Evolutionary conservation across 1,140 invertebrate genomes (phyloP).

Genomic region (Nebria ingens): DNA sequence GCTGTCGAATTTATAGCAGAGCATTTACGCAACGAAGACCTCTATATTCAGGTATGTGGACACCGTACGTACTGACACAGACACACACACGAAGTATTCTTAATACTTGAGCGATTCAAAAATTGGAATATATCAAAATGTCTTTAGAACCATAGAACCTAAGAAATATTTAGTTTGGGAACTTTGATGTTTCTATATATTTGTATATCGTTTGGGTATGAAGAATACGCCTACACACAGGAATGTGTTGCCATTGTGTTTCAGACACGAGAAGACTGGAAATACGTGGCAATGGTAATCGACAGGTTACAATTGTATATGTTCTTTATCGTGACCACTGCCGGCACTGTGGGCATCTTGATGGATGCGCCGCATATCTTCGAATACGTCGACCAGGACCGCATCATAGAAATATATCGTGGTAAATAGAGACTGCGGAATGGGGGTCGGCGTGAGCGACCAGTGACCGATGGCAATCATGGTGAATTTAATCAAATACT

Average conservation of each 20-base stretch:
- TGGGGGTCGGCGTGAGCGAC: neutral
- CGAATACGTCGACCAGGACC: conserved; percentile 95
- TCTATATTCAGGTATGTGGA: conserved; percentile 84
- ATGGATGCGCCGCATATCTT: conserved; percentile 99
- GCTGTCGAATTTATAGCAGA: conserved; percentile 97
- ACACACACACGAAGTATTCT: conserved; percentile 7
- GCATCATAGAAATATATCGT: conserved; percentile 88
- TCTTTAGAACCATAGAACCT: no score
- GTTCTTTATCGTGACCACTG: conserved; percentile 95
- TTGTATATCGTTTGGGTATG: neutral
- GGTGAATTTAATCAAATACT: neutral
- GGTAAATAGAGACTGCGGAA: conserved; percentile 55
- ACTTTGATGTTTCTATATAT: neutral
- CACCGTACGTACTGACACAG: neutral
- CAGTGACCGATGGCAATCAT: conserved; percentile 4
- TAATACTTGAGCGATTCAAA: no score
- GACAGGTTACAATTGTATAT: conserved; percentile 94
- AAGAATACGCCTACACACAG: no score
- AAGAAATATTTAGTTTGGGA: no score
- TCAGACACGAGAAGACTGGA: conserved; percentile 97
- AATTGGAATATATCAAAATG: no score
- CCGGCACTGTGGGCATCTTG: conserved; percentile 88
- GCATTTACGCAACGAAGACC: conserved; percentile 91
- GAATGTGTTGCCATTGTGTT: no score
- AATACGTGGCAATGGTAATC: conserved; percentile 98